Base-by-base conservation (phyloP, 2,113 vertebrate species). In the Rana temporaria region DNA sequence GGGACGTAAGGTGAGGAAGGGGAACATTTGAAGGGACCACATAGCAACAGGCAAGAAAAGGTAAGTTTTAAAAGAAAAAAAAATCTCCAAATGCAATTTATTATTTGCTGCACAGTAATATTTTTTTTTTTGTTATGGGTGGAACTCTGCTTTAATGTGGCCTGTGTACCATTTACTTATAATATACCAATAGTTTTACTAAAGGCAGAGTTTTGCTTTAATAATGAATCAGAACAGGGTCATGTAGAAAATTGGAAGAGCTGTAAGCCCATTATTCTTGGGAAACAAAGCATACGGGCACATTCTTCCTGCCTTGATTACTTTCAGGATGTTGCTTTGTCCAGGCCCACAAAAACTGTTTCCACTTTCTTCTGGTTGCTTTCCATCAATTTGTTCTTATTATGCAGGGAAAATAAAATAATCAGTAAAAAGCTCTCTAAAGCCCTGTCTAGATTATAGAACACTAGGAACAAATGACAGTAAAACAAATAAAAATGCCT, bases 311-410 rank as follows among this genome's bases (percentile, higher is more conserved):
- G 32, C 32, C 62, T 74, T 82, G 32, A 82, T 82, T 67, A 60
- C 59, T 83, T 68, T 68, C 81, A 83, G 81, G 81, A 83, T 76
- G 72, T 32, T n/a, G 63, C 81, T 83, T 76, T 83, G 71, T 83
- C 76, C 63, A 59, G 19, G 48, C 22, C 63, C 72, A 75, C 22
- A 67, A 71, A 75, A 67, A 57, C 34, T 17, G 60, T 66, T 76
- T 83, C 81, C 81, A 82, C 81, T 65, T 68, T 34, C n/a, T 68
- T 17, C 63, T 19, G 42, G 42, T 57, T 12, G 12, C 62, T 65
- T 60, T 76, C 55, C 56, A 55, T 32, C 15, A 48, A n/a, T 52
- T 48, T 42, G 14, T 22, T 57, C 57, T 74, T n/a, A 9, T 24
- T 72, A 20, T 68, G 9, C 18, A 71, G 53, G 6, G 66, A 65